These are phyloP conservation scores for Polymixis flavicincta DNA, from an alignment of 2,888 invertebrate species.

Conservation along the genomic window DNA sequence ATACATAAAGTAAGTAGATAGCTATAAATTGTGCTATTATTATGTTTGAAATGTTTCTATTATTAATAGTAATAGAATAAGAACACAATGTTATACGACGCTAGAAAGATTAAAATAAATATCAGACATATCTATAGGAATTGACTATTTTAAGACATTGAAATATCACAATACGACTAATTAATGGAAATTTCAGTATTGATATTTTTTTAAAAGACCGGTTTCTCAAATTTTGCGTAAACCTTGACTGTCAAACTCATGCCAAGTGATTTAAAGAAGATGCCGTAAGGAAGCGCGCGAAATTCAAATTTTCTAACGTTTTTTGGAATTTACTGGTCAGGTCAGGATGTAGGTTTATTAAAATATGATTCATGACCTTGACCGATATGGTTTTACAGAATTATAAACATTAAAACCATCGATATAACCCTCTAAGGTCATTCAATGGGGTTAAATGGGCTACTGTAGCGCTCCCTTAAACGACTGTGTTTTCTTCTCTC, in stretches of 20 bases:
- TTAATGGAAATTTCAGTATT: slow-evolving; percentile 5
- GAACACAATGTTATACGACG: slow-evolving; percentile 47
- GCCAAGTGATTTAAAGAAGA: not conserved
- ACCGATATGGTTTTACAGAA: too few species aligned
- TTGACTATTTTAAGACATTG: slow-evolving; percentile 37
- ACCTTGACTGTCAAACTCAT: not conserved
- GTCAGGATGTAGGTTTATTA: too few species aligned
- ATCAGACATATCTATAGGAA: slow-evolving; percentile 51
- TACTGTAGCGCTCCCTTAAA: not conserved
- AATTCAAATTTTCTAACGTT: too few species aligned
- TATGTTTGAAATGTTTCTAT: slow-evolving; percentile 50
- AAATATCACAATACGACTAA: slow-evolving; percentile 20
- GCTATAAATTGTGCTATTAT: slow-evolving; percentile 44
- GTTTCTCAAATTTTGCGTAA: not conserved
- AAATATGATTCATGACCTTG: too few species aligned
- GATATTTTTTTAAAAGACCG: not conserved
- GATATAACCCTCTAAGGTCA: too few species aligned
- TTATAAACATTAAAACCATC: too few species aligned
- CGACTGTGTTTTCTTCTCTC: not conserved
- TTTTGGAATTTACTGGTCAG: too few species aligned
- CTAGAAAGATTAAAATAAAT: slow-evolving; percentile 27
- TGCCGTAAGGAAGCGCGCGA: too few species aligned
- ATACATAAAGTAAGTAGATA: slow-evolving; percentile 22
- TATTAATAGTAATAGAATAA: slow-evolving; percentile 28
- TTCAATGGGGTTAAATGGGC: too few species aligned